A percentile compares a stretch with the other conserved stretches of the same genome.
Evolutionary conservation across 1,140 invertebrate species (phyloP).

Genomic region (Chironomus tepperi): DNA sequence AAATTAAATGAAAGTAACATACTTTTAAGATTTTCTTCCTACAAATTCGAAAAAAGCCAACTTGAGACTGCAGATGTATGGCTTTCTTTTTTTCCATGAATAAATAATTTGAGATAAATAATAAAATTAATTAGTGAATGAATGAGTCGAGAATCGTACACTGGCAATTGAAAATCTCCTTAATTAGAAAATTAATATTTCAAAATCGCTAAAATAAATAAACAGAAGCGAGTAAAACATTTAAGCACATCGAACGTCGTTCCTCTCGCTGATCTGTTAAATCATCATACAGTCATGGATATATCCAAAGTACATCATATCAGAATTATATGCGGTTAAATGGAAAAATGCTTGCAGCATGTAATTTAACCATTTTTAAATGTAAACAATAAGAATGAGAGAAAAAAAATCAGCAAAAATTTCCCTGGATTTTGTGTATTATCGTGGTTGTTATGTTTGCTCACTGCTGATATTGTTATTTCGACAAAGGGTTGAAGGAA

Average conservation of each 20-base stretch:
- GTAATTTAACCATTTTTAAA: background rate
- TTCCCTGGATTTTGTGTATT: background rate
- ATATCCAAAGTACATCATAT: background rate
- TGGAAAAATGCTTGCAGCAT: background rate
- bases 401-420: background rate
- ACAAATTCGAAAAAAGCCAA: too few relatives aligned
- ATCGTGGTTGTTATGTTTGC: background rate
- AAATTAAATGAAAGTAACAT: too few relatives aligned
- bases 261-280: background rate
- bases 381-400: background rate
- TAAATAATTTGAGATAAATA: background rate
- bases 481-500: background rate
- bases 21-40: too few relatives aligned
- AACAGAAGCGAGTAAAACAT: background rate
- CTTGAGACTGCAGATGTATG: background rate
- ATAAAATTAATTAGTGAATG: background rate
- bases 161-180: background rate
- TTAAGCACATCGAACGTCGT: too few relatives aligned
- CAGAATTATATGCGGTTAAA: conserved; percentile 1
- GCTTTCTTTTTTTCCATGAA: background rate
- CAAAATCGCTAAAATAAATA: conserved; percentile 3
- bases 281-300: background rate
- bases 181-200: conserved; percentile 11
- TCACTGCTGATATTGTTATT: background rate
- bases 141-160: background rate